These are phyloP conservation scores for Enoplosus armatus DNA, from an alignment of 2,797 vertebrate species.

Conservation along the genomic window DNA sequence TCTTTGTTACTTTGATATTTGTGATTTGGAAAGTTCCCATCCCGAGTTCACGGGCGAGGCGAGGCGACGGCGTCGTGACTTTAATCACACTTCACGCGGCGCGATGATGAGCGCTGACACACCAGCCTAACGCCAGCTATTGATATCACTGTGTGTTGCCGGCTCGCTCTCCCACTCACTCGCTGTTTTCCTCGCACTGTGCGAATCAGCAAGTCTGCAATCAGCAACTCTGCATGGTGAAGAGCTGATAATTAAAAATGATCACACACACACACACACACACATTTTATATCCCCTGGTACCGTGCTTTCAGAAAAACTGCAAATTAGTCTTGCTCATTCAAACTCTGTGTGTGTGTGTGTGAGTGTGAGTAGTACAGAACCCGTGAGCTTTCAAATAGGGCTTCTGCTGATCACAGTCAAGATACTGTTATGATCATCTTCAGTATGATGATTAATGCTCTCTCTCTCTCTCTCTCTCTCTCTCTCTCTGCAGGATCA, in stretches of 20 bases:
- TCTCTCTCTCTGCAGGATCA: slow-evolving; percentile 69
- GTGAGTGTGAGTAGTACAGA: not conserved
- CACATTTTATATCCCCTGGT: not conserved
- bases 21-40: not conserved
- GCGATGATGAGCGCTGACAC: slow-evolving; percentile 40
- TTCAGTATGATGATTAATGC: slow-evolving; percentile 37
- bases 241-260: slow-evolving; percentile 72
- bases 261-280: slow-evolving; percentile 32
- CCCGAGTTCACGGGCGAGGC: not conserved
- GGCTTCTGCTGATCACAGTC: slow-evolving; percentile 35
- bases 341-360: slow-evolving; percentile 14
- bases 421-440: slow-evolving; percentile 32
- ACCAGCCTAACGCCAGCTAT: slow-evolving; percentile 54
- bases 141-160: slow-evolving; percentile 63
- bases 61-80: slow-evolving; percentile 21
- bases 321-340: slow-evolving; percentile 29
- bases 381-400: slow-evolving; percentile 7
- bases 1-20: slow-evolving; percentile 1
- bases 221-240: slow-evolving; percentile 47
- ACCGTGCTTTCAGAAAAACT: slow-evolving; percentile 13
- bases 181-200: slow-evolving; percentile 61
- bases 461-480: slow-evolving; percentile 26
- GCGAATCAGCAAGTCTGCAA: slow-evolving; percentile 61
- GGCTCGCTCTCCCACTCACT: slow-evolving; percentile 45
- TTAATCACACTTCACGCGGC: slow-evolving; percentile 49